Base-by-base conservation (phyloP, 1,140 invertebrate genomes). In the Caenorhabditis briggsae region DNA sequence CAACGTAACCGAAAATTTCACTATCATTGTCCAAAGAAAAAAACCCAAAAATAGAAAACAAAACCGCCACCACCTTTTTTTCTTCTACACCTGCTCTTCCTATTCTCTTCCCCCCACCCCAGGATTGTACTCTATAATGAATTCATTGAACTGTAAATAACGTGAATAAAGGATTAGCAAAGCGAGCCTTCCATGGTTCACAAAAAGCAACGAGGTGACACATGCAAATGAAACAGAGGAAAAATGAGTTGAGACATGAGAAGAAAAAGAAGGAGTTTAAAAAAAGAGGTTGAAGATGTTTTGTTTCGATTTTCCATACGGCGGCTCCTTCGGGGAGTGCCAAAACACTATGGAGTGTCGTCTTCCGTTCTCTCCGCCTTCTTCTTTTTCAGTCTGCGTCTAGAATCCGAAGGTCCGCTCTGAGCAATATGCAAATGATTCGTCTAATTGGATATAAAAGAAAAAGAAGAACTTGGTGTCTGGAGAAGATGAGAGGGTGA, bases 131-230 rank as follows among this genome's bases (percentile, higher is more conserved):
- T 70, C 64, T 70, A 14, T 53, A 41, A 78, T 78, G 70, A 78
- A 78, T 78, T 78, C 46, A 78, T 78, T 78, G 70, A 78, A 78
- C 70, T 78, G 70, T 25, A 78, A 78, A 78, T 53, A 78, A 78
- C n/a, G 43, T 48, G 70, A 78, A 78, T 78, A 78, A 78, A 25
- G 70, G 70, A 78, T 78, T 78, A 78, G 33, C 8, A 50, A 53
- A 78, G 7, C 33, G 70, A 23, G 70, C 12, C 70, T 78, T 23
- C 70, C 70, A 50, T 46, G 18, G 33, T 3, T 3, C 3, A 70
- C 64, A 70, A 78, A 23, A 78, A 53, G 18, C 23, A 53, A 25
- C 0, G 2, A 25, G 18, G 25, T 78, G 46, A 46, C 12, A 78
- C 2, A 14, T 25, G n/a, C 12, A 23, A n/a, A 14, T 14, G n/a